Base-by-base conservation (phyloP, 1,140 invertebrate genomes). In the Trissolcus basalis region DNA sequence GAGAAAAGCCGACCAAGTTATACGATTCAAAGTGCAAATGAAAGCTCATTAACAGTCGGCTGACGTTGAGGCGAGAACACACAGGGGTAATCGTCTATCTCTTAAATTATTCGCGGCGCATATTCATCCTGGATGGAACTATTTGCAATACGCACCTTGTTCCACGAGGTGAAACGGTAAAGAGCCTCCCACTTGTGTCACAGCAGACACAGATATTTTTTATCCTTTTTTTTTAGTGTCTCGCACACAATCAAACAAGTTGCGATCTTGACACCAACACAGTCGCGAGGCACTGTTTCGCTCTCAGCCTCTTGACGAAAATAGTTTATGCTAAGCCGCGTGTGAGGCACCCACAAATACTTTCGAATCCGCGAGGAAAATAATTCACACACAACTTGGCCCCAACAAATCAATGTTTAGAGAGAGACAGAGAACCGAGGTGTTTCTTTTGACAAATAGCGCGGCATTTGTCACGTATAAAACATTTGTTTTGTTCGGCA, bases 231-330 rank as follows among this genome's bases (percentile, higher is more conserved):
- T 67, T 68, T 67, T 56, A 27, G 58, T 43, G 33, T 45, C 39
- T 27, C 67, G 39, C 61, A 67, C 41, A 65, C 65, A 69, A 61
- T 71, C 51, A 9, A 44, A 56, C 63, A 61, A 74, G 70, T 45
- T 51, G 32, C 61, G 67, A 71, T 74, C 77, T 78, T 78, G 77
- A 75, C 67, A 78, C 58, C 61, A 61, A 64, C 65, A 68, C 54
- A 45, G 54, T 33, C 54, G 55, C 48, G 10, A 12, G 36, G 60
- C 70, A 53, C 60, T 63, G 13, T n/a, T n/a, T n/a, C n/a, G n/a
- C 54, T 58, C 67, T 36, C 58, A 41, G 55, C 54, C 68, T 59
- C 77, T 79, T 72, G 71, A 79, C 77, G 68, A 79, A 79, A 79
- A 79, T 79, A 79, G 77, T 71, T 71, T 75, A 74, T 63, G 61